Evolutionary conservation across 2,797 vertebrate species (phyloP), one percentile per base, ranked within the genome.

Genomic region (Oreonectes daqikongensis): DNA sequence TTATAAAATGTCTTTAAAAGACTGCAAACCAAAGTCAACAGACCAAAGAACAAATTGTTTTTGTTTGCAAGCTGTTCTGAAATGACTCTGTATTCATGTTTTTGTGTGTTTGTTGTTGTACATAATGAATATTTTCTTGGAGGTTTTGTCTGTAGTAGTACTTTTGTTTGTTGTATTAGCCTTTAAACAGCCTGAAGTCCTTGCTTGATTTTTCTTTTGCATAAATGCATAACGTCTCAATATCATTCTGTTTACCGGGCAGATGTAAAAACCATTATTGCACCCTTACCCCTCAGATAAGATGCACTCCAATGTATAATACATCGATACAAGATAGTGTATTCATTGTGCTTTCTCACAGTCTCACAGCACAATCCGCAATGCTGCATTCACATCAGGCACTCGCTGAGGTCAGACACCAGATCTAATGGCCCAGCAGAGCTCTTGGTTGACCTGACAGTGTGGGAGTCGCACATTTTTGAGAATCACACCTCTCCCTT

Each of bases 401-500:
- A 12, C 30, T 46, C 11, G 20, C 70, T 74, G 40, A 79, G 73
- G 64, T 77, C 80, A 75, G 74, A 68, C 63, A 75, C 53, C 28
- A 35, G 74, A 79, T 78, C 70, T 80, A 72, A 70, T 77, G 75
- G 73, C 32, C 78, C 46, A 48, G 11, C 32, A 1, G 22, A 15
- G 0, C 50, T 57, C 67, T 77, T 46, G 60, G 61, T 32, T 65
- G 75, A 84, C 83, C 75, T 78, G 80, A 22, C 75, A 72, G 42
- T 66, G 75, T 75, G 10, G 48, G 59, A 46, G 74, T 72, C 40
- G 40, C 50, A 72, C 74, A 26, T 72, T 75, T 50, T 79, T 79
- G 67, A 63, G 53, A 82, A 72, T 82, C 75, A 72, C 78, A 80
- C 75, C 74, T 78, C 61, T 63, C 20, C 48, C 52, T 69, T 59